Evolutionary conservation across 2,888 invertebrate genomes (phyloP), one percentile per base, ranked within the genome.

Genomic region (Epirrhoe tristata): DNA sequence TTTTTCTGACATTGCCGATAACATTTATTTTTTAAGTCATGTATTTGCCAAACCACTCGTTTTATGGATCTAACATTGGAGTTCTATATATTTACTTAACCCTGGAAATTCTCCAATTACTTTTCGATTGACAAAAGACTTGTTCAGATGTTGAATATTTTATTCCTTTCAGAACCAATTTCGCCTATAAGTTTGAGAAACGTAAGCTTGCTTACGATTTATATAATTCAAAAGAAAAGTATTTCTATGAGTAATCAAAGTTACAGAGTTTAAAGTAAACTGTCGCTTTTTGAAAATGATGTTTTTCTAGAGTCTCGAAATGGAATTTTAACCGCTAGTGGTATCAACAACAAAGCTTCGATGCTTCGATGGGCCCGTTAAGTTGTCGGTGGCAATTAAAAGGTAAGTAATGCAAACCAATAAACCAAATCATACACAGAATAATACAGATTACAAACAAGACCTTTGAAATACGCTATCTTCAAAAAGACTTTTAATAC

Each of bases 201-300:
- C 52, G 14, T 17, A 24, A n/a, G n/a, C n/a, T n/a, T 24, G 43
- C 67, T 59, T 67, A 66, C 63, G 58, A 63, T 60, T 67, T 59
- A 67, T 67, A 24, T 16, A 32, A 8, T 24, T 55, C 56, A 55
- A 58, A 51, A 10, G 63, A 43, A 52, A 50, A 51, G 53, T 58
- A 62, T 31, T 61, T 39, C 10, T n/a, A 14, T 48, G 6, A 16
- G 16, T 48, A 14, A 12, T 7, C 5, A 48, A 39, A 43, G 39
- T 43, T 43, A 43, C 12, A 12, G 12, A 43, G 12, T 39, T 3
- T 6, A 8, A 39, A 39, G 36, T 39, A 10, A 39, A 24, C 24
- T 39, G 36, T 8, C 7, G 10, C 10, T 10, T 10, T 6, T 1
- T 10, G 8, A 39, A 39, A 39, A 39, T 39, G 36, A 39, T 10